Base-by-base conservation (phyloP, 1,140 invertebrate species). In the Trachelipus rathkii region DNA sequence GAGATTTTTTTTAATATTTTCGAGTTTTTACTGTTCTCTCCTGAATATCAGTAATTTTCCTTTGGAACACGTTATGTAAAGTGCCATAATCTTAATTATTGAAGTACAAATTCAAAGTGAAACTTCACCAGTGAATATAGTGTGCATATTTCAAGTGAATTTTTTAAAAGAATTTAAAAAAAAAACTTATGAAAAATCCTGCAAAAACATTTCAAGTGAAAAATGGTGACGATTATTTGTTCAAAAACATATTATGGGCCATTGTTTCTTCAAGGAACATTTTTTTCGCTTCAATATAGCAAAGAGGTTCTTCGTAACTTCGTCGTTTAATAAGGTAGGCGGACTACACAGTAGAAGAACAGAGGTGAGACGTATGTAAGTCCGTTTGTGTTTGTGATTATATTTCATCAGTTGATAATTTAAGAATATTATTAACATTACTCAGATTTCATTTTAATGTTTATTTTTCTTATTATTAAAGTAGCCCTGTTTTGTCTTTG, bases 271-370 rank as follows among this genome's bases (percentile, higher is more conserved):
- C 11, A 60, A 60, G 11, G 50, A 60, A 60, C 50, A 3, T 15
- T 60, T 60, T 13, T 4, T 60, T 60, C 50, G 8, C 50, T 60
- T 60, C 11, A 60, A 60, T 60, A 15, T 13, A 15, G 8, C 50
- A 8, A 60, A 60, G 50, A 60, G 19, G 19, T 60, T 60, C 50
- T 60, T 60, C 50, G 50, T 60, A 60, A 60, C 50, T 60, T 60
- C 50, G 33, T 19, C 11, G 8, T 60, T 13, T 60, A 15, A 19
- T 15, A 60, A 60, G 50, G 50, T 60, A 60, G 50, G 50, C 50
- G 19, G 19, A 19, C 50, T 60, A 60, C 50, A 60, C 19, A 60
- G 11, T 15, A 60, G 19, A 15, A 19, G 11, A 19, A 60, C 50
- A 60, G 11, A 60, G 50, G 50, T 60, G 50, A 60, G 50, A 13